Conservation (phyloP, 2,113 vertebrate species). For the Lepisosteus osseus region DNA sequence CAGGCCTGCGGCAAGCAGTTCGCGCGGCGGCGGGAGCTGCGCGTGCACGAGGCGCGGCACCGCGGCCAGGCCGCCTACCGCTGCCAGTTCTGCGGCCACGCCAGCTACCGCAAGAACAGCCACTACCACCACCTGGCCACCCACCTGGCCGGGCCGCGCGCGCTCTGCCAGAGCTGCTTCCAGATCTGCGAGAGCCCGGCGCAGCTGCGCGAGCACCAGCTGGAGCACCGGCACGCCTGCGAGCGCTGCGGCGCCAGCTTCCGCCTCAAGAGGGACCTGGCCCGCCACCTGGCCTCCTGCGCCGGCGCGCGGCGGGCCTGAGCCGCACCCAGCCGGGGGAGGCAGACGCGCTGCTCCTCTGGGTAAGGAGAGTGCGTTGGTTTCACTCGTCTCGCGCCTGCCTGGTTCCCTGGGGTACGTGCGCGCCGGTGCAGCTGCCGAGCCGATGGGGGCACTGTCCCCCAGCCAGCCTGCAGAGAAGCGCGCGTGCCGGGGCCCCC, state of each 20-base stretch:
- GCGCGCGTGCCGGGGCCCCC: too few relatives aligned
- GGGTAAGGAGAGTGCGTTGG: too few relatives aligned
- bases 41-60: background rate
- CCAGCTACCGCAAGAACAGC: slow-evolving; percentile 9
- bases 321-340: too few relatives aligned
- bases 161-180: slow-evolving; percentile 10
- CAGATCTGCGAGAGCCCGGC: background rate
- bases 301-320: too few relatives aligned
- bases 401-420: too few relatives aligned
- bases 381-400: too few relatives aligned
- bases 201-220: background rate
- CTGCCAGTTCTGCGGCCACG: slow-evolving; percentile 11
- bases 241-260: slow-evolving; percentile 12
- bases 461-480: too few relatives aligned
- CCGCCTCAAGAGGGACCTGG: slow-evolving; percentile 13
- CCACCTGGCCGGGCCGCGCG: background rate
- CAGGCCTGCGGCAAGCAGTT: background rate
- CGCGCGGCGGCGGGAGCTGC: background rate
- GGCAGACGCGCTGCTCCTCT: too few relatives aligned
- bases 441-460: too few relatives aligned
- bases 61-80: background rate
- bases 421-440: too few relatives aligned
- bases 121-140: slow-evolving; percentile 12
- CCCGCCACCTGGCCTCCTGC: background rate
- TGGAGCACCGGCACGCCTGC: slow-evolving; percentile 2